A percentile compares a stretch with the other conserved stretches of the same genome.
These are phyloP conservation scores for Bufotes viridis DNA, from an alignment of 2,797 vertebrate species.

Conservation along the genomic window DNA sequence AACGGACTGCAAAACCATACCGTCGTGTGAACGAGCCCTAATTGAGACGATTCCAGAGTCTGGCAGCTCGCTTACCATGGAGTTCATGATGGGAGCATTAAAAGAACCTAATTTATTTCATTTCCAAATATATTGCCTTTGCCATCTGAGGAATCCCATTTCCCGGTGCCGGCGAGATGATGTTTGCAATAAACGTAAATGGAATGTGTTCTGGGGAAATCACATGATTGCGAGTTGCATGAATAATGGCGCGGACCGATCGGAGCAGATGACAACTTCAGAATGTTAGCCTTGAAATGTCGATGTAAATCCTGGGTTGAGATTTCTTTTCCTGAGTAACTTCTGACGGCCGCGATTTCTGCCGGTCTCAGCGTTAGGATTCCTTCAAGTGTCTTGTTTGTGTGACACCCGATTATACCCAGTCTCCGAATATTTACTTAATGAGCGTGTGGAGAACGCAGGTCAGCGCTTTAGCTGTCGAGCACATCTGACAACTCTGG, in stretches of 20 bases:
- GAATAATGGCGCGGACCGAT: slow-evolving; percentile 10
- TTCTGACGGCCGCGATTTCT: background rate
- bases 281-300: slow-evolving; percentile 13
- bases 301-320: background rate
- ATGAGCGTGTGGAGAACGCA: background rate
- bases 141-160: slow-evolving; percentile 40
- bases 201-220: slow-evolving; percentile 36
- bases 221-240: background rate
- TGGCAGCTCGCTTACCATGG: background rate
- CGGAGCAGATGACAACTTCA: background rate
- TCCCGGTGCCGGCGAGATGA: slow-evolving; percentile 16
- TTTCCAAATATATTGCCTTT: slow-evolving; percentile 11
- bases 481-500: background rate
- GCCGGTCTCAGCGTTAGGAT: no score
- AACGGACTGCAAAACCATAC: background rate
- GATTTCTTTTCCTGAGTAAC: background rate
- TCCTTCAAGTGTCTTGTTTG: background rate
- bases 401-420: background rate
- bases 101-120: slow-evolving; percentile 41
- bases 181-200: slow-evolving; percentile 53
- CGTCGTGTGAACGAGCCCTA: no score
- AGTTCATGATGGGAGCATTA: background rate
- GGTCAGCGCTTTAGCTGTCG: background rate
- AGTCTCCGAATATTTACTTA: background rate
- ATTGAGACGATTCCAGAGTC: background rate